These are phyloP conservation scores for Aeoliscus strigatus DNA, from an alignment of 2,797 vertebrate species.

Conservation along the genomic window DNA sequence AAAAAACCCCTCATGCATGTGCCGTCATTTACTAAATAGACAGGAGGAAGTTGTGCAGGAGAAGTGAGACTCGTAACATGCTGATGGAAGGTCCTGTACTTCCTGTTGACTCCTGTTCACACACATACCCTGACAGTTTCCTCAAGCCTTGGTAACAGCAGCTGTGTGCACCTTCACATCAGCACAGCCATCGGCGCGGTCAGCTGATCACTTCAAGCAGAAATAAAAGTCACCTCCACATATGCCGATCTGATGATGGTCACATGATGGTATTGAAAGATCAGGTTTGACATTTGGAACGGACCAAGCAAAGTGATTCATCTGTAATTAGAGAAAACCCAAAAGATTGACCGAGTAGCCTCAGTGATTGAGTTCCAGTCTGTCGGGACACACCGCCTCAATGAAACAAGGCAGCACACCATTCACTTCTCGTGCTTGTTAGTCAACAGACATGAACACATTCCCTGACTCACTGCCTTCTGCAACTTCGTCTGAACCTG, in stretches of 20 bases:
- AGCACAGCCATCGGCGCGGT: too few relatives aligned
- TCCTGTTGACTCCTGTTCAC: constrained; percentile 26
- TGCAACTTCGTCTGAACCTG: constrained; percentile 14
- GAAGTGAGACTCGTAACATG: constrained; percentile 37
- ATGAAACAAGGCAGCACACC: constrained; percentile 12
- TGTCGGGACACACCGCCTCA: background rate
- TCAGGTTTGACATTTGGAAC: too few relatives aligned
- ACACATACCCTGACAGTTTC: constrained; percentile 7
- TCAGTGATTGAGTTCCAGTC: too few relatives aligned
- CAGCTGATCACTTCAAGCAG: too few relatives aligned
- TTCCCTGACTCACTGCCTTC: constrained; percentile 1
- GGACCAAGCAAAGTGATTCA: too few relatives aligned
- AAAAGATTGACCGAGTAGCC: too few relatives aligned
- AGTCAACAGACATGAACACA: background rate
- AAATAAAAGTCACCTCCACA: too few relatives aligned
- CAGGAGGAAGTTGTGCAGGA: constrained; percentile 6
- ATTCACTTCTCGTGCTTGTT: background rate
- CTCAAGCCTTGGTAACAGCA: background rate
- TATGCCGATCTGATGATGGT: too few relatives aligned
- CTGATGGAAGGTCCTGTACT: constrained; percentile 33
- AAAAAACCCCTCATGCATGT: background rate
- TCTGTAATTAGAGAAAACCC: too few relatives aligned
- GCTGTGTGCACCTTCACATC: constrained; percentile 14
- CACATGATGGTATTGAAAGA: too few relatives aligned
- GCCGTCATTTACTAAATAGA: constrained; percentile 9